A percentile compares a stretch with the other conserved stretches of the same genome.
Evolutionary conservation across 2,797 vertebrate genomes (phyloP).

Genomic region (Myotis planiceps): DNA sequence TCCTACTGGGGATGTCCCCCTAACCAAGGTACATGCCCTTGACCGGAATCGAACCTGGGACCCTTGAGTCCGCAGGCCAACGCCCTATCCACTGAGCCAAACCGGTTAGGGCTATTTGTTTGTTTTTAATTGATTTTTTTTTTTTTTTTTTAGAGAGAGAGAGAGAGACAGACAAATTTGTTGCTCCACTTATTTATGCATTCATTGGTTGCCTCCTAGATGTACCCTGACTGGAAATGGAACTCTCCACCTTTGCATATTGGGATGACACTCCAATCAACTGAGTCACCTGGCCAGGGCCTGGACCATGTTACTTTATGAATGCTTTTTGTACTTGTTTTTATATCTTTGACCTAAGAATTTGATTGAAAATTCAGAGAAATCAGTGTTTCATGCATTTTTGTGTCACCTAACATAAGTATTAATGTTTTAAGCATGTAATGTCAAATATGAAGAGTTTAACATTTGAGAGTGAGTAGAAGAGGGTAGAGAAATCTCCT

Average conservation of each 20-base stretch:
- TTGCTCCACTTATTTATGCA: background rate
- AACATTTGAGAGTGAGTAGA: background rate
- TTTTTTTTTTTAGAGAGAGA: no score
- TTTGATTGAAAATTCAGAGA: slow-evolving; percentile 27
- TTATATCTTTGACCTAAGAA: background rate
- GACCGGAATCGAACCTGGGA: no score
- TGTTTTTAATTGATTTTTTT: background rate
- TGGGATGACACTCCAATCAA: no score
- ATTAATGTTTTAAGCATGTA: background rate
- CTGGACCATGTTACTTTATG: background rate
- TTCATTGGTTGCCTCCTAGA: background rate
- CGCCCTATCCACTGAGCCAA: no score
- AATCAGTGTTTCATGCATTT: background rate
- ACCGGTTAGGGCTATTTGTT: background rate
- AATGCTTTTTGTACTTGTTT: slow-evolving; percentile 41
- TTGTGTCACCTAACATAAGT: background rate
- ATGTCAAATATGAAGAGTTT: background rate
- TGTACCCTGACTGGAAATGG: no score
- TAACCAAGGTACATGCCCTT: no score
- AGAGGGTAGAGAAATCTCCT: background rate
- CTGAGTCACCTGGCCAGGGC: no score
- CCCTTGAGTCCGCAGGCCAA: no score
- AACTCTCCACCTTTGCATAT: no score
- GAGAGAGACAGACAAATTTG: no score
- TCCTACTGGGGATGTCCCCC: no score